Base-by-base conservation (phyloP, 2,113 vertebrate genomes). In the Spea bombifrons region DNA sequence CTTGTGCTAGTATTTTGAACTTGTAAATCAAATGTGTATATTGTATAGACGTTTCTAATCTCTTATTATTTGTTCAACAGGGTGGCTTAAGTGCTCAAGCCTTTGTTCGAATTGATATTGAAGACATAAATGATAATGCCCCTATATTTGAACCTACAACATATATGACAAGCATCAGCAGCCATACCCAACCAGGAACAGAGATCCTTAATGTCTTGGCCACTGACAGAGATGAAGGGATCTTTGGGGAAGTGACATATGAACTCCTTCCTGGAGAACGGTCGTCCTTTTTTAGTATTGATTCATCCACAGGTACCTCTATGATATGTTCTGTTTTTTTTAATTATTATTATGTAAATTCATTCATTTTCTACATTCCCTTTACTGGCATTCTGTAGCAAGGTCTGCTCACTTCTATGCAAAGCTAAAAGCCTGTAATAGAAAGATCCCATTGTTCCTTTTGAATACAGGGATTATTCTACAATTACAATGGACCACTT, bases 51-150 rank as follows among this genome's bases (percentile, higher is more conserved):
- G 2, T 30, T 52, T 52, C 9, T 85, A 43, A 77, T 59, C 47
- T 12, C 71, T 82, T 48, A 57, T 86, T 30, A 30, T 86, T 83
- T 86, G n/a, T 82, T 81, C 74, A 50, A 86, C 86, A 99, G 97
- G 97, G 94, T 68, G 96, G 96, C 3, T 88, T 97, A 63, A 95
- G 94, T 10, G 93, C 95, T 55, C 94, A 97, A 66, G 93, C 95
- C 57, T 96, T 95, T 76, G 92, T 98, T 73, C 95, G 92, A 64
- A 92, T 99, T 0, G 94, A 95, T 57, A 86, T 98, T 71, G 93
- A 95, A 74, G 97, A 99, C 67, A 81, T 95, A 75, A 99, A 98
- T 0, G 97, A 99, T 66, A 95, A 97, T 47, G 83, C 84, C 43
- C 96, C 97, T 0, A 86, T 94, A 79, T 99, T 98, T 85, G 91